phyloP scores from a whole-genome alignment of 2,888 invertebrate genomes.

The Mylabris sibirica region DNA sequence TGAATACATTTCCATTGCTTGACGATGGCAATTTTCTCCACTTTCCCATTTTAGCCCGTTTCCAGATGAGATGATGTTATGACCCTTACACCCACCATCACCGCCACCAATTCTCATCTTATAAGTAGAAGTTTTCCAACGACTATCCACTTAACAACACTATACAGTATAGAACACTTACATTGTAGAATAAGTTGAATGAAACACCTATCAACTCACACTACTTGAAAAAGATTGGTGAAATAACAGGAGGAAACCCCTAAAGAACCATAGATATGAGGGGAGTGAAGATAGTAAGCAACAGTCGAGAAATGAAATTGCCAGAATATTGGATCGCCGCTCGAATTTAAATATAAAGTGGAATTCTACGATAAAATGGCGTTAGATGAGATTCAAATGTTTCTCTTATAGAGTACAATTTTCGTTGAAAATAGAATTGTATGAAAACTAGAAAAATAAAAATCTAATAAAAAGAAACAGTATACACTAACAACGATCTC shows the following conservation, averaged over 20 bases:
- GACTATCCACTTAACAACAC: slow-evolving; percentile 38
- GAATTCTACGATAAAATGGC: slow-evolving; percentile 55
- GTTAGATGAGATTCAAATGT: slow-evolving; percentile 28
- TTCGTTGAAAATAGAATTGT: background rate
- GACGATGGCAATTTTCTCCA: slow-evolving; percentile 51
- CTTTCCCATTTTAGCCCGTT: slow-evolving; percentile 46
- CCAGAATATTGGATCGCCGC: slow-evolving; percentile 60
- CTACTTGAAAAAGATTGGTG: slow-evolving; percentile 10
- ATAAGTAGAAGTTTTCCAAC: slow-evolving; percentile 46
- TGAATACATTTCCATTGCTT: slow-evolving; percentile 54
- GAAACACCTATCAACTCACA: slow-evolving; percentile 8
- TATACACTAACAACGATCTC: background rate
- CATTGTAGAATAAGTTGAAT: background rate
- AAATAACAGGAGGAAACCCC: slow-evolving; percentile 10
- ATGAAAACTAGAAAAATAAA: background rate
- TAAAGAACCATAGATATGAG: background rate
- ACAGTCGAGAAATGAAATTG: slow-evolving; percentile 57
- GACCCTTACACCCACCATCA: slow-evolving; percentile 38
- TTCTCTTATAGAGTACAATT: slow-evolving; percentile 4
- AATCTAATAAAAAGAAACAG: background rate
- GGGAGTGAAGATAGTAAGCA: background rate
- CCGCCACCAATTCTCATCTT: slow-evolving; percentile 30
- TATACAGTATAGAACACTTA: slow-evolving; percentile 39
- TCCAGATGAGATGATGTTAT: slow-evolving; percentile 44
- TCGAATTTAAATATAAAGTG: slow-evolving; percentile 62